phyloP scores from a whole-genome alignment of 2,888 invertebrate genomes.

The Standfussiana lucernea region DNA sequence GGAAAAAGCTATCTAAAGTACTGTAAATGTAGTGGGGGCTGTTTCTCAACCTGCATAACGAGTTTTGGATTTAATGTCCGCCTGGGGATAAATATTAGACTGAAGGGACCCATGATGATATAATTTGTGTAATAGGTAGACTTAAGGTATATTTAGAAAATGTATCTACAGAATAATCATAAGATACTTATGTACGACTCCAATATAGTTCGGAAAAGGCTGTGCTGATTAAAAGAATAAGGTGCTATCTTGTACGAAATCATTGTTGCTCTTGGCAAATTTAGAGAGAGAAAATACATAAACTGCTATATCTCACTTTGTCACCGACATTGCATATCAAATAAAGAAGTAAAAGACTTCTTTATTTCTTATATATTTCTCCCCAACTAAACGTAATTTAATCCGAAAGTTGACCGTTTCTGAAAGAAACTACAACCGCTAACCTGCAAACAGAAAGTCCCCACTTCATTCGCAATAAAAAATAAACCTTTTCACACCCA shows the following conservation, averaged over 20 bases:
- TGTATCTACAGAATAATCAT: not conserved
- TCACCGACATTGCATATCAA: not conserved
- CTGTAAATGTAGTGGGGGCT: not conserved
- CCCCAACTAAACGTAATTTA: not conserved
- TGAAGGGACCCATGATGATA: not conserved
- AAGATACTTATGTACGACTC: not conserved
- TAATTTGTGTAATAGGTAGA: not conserved
- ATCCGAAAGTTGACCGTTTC: constrained; percentile 9
- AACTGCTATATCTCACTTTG: not conserved
- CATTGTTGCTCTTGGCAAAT: not conserved
- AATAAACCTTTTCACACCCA: constrained; percentile 16
- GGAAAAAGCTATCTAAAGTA: not conserved
- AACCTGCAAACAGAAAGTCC: not conserved
- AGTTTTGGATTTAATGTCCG: not conserved
- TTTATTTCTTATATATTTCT: no score
- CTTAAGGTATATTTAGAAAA: not conserved
- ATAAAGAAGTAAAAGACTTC: not conserved
- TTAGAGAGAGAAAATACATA: not conserved
- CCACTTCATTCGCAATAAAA: constrained; percentile 15
- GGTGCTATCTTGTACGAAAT: not conserved
- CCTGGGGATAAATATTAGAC: not conserved
- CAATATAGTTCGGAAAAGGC: not conserved
- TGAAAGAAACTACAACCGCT: constrained; percentile 2
- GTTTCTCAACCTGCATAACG: not conserved
- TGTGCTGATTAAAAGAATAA: not conserved